Evolutionary conservation across 2,797 vertebrate genomes (phyloP).

Genomic region (Gallinago stenura): DNA sequence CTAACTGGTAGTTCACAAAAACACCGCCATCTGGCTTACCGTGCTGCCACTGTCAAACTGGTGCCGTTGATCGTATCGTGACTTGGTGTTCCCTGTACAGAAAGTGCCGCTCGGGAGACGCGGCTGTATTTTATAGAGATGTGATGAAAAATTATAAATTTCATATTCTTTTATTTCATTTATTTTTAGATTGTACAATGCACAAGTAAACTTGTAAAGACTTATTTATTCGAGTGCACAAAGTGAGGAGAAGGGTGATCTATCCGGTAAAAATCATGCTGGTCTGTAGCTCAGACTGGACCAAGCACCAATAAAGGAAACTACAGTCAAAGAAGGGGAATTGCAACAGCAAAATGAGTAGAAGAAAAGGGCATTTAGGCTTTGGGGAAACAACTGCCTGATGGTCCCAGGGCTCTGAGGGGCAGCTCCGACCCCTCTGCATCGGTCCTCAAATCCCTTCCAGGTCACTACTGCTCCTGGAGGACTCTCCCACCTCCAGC

Average conservation of each 20-base stretch:
- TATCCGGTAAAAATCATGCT: not conserved
- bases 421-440: not conserved
- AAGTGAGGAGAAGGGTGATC: not conserved
- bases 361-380: not conserved
- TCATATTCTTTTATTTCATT: constrained; percentile 67
- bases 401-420: not conserved
- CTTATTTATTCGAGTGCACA: constrained; percentile 74
- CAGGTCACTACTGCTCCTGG: not conserved
- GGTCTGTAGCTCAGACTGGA: not conserved
- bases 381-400: not conserved
- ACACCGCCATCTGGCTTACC: not conserved
- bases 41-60: not conserved
- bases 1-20: constrained; percentile 26
- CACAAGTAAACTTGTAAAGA: constrained; percentile 65
- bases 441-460: not conserved
- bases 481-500: not conserved
- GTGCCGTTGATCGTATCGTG: constrained; percentile 5
- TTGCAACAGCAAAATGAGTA: not conserved
- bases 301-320: not conserved
- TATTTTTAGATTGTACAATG: constrained; percentile 72
- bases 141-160: constrained; percentile 44
- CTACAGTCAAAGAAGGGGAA: not conserved
- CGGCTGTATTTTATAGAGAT: constrained; percentile 67
- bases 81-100: constrained; percentile 63
- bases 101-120: constrained; percentile 19